phyloP scores from a whole-genome alignment of 2,797 vertebrate species.

The Geotrypetes seraphini region DNA sequence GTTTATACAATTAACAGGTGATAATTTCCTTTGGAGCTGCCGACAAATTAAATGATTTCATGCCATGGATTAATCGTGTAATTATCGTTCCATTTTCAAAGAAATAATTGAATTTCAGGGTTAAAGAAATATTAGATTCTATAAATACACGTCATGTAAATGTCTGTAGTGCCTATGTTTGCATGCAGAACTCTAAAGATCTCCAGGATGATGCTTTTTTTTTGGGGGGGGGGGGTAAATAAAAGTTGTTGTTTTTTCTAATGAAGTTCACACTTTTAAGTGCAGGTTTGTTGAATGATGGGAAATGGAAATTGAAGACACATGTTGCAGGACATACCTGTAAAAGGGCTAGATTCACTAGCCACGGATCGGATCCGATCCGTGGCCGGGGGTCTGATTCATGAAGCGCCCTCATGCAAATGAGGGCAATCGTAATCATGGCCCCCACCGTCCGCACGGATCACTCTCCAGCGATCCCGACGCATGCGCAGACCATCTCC shows the following conservation, averaged over 20 bases:
- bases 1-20: slow-evolving; percentile 17
- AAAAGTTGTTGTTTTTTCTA: too few relatives aligned
- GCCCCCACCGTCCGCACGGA: too few relatives aligned
- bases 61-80: slow-evolving; percentile 29
- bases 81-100: slow-evolving; percentile 38
- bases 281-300: slow-evolving; percentile 1
- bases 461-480: too few relatives aligned
- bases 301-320: slow-evolving; percentile 20
- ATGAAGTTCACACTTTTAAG: slow-evolving; percentile 14
- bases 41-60: slow-evolving; percentile 31
- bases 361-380: too few relatives aligned
- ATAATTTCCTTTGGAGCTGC: slow-evolving; percentile 22
- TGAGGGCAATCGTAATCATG: too few relatives aligned
- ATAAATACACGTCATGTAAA: slow-evolving; percentile 34
- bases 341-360: too few relatives aligned
- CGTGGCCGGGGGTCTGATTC: too few relatives aligned
- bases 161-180: slow-evolving; percentile 30
- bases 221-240: too few relatives aligned
- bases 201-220: too few relatives aligned
- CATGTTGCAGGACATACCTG: slow-evolving; percentile 2
- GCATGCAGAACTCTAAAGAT: slow-evolving; percentile 39
- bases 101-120: slow-evolving; percentile 44
- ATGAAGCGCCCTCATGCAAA: too few relatives aligned
- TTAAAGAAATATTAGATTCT: slow-evolving; percentile 34
- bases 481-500: too few relatives aligned